phyloP scores from a whole-genome alignment of 30 jellyfish, hydroid and myxozoan species.

The Turritopsis dohrnii region DNA sequence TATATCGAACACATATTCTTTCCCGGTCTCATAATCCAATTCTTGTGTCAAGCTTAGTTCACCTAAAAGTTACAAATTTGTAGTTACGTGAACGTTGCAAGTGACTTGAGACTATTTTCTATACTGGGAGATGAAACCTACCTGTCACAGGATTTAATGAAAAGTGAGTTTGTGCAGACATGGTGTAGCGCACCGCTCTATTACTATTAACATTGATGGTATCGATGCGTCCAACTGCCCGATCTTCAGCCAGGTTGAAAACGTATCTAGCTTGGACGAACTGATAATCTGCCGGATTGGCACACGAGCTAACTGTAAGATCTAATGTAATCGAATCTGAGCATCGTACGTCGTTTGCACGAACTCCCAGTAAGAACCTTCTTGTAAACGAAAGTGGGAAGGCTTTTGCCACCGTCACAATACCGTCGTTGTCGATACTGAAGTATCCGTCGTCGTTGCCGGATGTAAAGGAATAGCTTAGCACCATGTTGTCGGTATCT shows the following conservation, averaged over 20 bases:
- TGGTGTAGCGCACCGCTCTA: neutral
- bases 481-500: slow-evolving; percentile 53
- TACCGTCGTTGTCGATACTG: slow-evolving; percentile 57
- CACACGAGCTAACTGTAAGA: slow-evolving; percentile 3
- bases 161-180: neutral
- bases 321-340: neutral
- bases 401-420: slow-evolving; percentile 45
- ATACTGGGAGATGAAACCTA: too few relatives aligned
- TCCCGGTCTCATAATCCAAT: slow-evolving; percentile 54
- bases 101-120: too few relatives aligned
- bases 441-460: slow-evolving; percentile 63
- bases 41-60: slow-evolving; percentile 28
- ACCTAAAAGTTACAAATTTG: slow-evolving; percentile 7
- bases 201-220: neutral
- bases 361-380: slow-evolving; percentile 30
- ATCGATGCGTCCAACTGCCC: slow-evolving; percentile 1
- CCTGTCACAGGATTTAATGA: neutral
- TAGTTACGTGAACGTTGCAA: neutral
- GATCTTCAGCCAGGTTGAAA: slow-evolving; percentile 53
- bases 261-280: slow-evolving; percentile 24
- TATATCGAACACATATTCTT: slow-evolving; percentile 45
- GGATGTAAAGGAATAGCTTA: slow-evolving; percentile 41
- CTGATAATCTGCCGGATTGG: slow-evolving; percentile 1
- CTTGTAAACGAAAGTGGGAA: slow-evolving; percentile 20
- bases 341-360: slow-evolving; percentile 61